Conservation (phyloP, 1,140 invertebrate species). For the Leucophenga varia region DNA sequence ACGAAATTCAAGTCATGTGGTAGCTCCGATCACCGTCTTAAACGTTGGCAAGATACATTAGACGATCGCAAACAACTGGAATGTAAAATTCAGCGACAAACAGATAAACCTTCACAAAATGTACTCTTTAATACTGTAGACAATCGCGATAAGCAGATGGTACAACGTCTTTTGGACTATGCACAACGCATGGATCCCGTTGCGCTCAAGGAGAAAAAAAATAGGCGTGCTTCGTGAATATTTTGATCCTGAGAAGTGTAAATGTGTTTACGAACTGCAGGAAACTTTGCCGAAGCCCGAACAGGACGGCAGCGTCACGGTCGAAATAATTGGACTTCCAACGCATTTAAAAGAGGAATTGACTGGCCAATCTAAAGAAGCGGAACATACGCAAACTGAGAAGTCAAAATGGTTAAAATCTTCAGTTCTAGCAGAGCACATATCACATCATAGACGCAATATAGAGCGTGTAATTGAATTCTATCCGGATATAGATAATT, state of each 20-base stretch:
- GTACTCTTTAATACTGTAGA: conserved; percentile 36
- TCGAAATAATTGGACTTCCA: conserved; percentile 35
- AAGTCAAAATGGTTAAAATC: conserved; percentile 28
- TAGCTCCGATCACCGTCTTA: conserved; percentile 34
- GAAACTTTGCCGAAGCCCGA: conserved; percentile 38
- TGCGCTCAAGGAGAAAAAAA: background rate
- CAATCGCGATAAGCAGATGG: conserved; percentile 27
- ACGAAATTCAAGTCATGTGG: conserved; percentile 1
- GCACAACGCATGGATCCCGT: conserved; percentile 34
- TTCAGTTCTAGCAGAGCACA: conserved; percentile 16
- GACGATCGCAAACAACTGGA: conserved; percentile 22
- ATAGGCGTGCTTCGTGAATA: conserved; percentile 1
- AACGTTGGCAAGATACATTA: conserved; percentile 31
- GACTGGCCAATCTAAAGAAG: conserved; percentile 9
- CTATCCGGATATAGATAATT: conserved; percentile 29
- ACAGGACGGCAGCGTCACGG: background rate
- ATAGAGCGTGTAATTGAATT: conserved; percentile 30
- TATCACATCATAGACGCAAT: conserved; percentile 14
- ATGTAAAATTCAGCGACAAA: conserved; percentile 17
- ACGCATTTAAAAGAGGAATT: conserved; percentile 22
- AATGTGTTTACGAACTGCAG: conserved; percentile 6
- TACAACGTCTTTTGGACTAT: conserved; percentile 33
- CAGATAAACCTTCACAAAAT: conserved; percentile 22
- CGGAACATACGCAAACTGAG: background rate
- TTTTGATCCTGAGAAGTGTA: conserved; percentile 4